Conservation (phyloP, 2,888 invertebrate genomes). For the Ophion obscuratus region DNA sequence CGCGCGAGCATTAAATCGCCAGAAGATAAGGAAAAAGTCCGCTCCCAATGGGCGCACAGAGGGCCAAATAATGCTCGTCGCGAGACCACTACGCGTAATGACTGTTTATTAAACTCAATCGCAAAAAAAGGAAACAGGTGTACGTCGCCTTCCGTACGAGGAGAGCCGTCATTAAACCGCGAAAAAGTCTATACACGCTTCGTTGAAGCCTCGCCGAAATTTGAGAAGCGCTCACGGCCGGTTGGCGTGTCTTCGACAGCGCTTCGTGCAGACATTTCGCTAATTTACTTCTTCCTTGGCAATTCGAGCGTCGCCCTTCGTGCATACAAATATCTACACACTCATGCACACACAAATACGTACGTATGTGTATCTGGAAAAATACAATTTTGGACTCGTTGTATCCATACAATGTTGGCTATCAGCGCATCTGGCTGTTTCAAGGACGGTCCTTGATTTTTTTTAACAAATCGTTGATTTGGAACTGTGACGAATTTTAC, state of each 20-base stretch:
- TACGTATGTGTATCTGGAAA: background rate
- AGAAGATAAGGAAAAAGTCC: slow-evolving; percentile 1
- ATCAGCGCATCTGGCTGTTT: too few species aligned
- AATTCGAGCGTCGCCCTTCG: slow-evolving; percentile 53
- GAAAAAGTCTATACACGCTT: slow-evolving; percentile 58
- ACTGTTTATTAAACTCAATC: slow-evolving; percentile 76
- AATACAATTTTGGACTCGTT: too few species aligned
- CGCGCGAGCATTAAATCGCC: slow-evolving; percentile 18
- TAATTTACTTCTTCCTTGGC: slow-evolving; percentile 67
- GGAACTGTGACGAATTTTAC: too few species aligned
- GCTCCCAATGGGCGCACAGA: slow-evolving; percentile 1
- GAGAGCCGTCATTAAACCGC: slow-evolving; percentile 66
- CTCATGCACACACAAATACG: background rate
- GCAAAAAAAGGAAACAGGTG: slow-evolving; percentile 77
- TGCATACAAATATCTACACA: background rate
- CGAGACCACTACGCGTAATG: slow-evolving; percentile 69
- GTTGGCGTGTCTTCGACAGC: slow-evolving; percentile 64
- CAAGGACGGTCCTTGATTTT: too few species aligned
- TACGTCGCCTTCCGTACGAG: slow-evolving; percentile 45
- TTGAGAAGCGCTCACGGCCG: slow-evolving; percentile 29
- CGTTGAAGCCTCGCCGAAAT: slow-evolving; percentile 44
- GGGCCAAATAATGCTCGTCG: slow-evolving; percentile 34
- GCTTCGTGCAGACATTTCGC: slow-evolving; percentile 60
- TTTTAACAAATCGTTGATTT: too few species aligned
- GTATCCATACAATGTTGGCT: too few species aligned